Base-by-base conservation (phyloP, 2,113 vertebrate genomes). In the Arothron firmamentum region DNA sequence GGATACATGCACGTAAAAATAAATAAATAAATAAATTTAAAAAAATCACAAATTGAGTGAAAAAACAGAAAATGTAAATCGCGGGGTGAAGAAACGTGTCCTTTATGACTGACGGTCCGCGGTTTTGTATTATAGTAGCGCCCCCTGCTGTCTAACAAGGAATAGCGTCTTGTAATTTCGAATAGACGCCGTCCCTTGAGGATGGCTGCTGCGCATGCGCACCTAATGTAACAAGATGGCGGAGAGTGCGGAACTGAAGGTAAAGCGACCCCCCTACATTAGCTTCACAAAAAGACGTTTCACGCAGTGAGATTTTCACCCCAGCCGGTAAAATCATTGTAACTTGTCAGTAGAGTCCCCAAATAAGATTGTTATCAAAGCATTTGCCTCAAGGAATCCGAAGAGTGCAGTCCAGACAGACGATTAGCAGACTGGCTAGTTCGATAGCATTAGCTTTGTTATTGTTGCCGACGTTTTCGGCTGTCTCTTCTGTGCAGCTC, bases 201-300 rank as follows among this genome's bases (percentile, higher is more conserved):
- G 89, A 66, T 84, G 83, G 72, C 81, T 82, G 85, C 66, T 93
- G 92, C 94, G 94, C 95, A 67, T 96, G 94, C 94, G 94, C 91
- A 88, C 72, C 90, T 81, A 92, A 88, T 84, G 65, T 90, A 92
- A 94, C 94, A 96, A 98, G 94, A 97, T 97, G 96, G 96, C 94
- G 94, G 96, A 97, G 92, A 96, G 94, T 96, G 94, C 94, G 94
- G 95, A 96, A 98, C 95, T 97, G 93, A 97, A 98, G 96, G 96
- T 97, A 98, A 94, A 94, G 92, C 90, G 91, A 93, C 91, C 86
- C 25, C 88, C 88, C 63, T 85, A 80, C 85, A 88, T 92, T 91
- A 92, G 90, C 89, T 90, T 88, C 80, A 90, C 65, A 91, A 92
- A 89, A 78, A 83, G 76, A 82, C 57, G 65, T 55, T 70, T 79